Evolutionary conservation across 1,140 invertebrate species (phyloP), one percentile per base, ranked within the genome.

Genomic region (Vollenhovia emeryi): DNA sequence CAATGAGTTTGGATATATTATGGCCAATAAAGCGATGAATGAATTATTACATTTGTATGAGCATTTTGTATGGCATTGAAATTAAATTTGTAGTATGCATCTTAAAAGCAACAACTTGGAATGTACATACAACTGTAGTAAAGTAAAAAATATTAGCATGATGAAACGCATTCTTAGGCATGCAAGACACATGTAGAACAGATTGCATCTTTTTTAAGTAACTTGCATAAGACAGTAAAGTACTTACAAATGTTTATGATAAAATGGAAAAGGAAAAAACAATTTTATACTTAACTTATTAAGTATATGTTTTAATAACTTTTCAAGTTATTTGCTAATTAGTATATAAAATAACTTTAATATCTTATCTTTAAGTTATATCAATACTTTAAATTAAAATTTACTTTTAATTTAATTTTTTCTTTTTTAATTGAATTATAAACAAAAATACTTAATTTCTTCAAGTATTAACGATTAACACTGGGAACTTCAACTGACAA

Each of bases 11-110:
- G 11, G 0, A 57, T 50, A 27, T 69, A 18, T 59, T 71, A 50
- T 3, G 9, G 15, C 36, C 21, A 36, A 80, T 84, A 45, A 88
- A 73, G 59, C 9, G 18, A 45, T 24, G 21, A 43, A 48, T 59
- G 43, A 85, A 66, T 50, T 30, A 50, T 30, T 40, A 48, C 73
- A 40, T 33, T 45, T 52, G 3, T 52, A 60, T 36, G 75, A 5
- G 13, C 11, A 13, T 7, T 64, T 78, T 50, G 11, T 48, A 48
- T n/a, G 5, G 18, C 48, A 50, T 62, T 36, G 30, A 64, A 64
- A 40, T 64, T 36, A 21, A 36, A 36, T 64, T 64, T 64, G 4
- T 21, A 64, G 4, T 43, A 64, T 64, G n/a, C 9, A 21, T 64
- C 11, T 21, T 64, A 64, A 11, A 40, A 40, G 21, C 11, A 27